A percentile compares a stretch with the other conserved stretches of the same genome.
Evolutionary conservation across 2,797 vertebrate genomes (phyloP).

Genomic region (Hirundo rustica): DNA sequence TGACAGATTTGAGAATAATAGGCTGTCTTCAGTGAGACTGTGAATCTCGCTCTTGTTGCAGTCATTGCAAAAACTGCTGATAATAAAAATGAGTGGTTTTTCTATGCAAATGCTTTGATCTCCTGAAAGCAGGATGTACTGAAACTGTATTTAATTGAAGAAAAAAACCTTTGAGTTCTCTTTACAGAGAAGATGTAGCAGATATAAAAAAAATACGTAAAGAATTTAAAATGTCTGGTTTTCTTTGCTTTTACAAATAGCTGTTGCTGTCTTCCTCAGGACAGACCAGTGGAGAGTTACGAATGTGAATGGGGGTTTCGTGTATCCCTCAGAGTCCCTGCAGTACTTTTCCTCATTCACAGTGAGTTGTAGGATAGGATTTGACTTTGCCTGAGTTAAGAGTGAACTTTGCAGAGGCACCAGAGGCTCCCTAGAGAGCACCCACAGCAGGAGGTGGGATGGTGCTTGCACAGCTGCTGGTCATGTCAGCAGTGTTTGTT

Average conservation of each 20-base stretch:
- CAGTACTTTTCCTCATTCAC: rapidly evolving
- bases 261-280: background rate
- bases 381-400: background rate
- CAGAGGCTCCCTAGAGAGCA: background rate
- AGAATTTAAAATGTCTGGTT: background rate
- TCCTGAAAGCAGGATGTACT: background rate
- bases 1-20: background rate
- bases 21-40: background rate
- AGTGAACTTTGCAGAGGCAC: background rate
- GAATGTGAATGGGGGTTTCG: background rate
- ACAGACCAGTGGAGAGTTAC: background rate
- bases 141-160: background rate
- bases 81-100: background rate
- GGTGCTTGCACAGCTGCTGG: background rate
- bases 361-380: background rate
- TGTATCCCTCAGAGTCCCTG: background rate
- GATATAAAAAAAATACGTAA: background rate
- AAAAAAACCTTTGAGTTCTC: background rate
- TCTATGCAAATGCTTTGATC: background rate
- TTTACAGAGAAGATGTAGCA: background rate
- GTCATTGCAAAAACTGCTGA: background rate
- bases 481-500: background rate
- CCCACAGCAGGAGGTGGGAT: background rate
- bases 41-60: background rate
- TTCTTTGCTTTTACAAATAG: background rate